phyloP scores from a whole-genome alignment of 1,140 invertebrate species.

The Caenorhabditis tropicalis region DNA sequence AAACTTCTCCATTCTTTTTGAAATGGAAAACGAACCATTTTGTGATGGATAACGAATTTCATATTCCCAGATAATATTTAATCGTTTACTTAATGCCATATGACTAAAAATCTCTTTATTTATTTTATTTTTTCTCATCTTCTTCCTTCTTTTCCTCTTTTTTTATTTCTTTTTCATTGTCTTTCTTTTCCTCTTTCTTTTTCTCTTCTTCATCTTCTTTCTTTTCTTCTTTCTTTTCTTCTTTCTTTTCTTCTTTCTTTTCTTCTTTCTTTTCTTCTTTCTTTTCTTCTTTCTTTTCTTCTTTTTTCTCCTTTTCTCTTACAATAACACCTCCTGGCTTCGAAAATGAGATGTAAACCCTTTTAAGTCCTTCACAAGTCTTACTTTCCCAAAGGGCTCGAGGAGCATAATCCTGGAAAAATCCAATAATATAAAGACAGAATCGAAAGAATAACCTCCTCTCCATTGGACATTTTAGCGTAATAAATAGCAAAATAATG shows the following conservation, averaged over 20 bases:
- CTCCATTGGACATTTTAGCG: conserved; percentile 48
- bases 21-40: too few species aligned
- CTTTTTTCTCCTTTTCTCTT: conserved; percentile 53
- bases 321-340: neutral
- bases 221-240: neutral
- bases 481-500: conserved; percentile 63
- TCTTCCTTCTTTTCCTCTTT: too few species aligned
- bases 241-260: neutral
- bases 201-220: neutral
- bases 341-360: neutral
- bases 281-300: neutral
- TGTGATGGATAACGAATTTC: too few species aligned
- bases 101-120: neutral
- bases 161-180: neutral
- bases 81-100: too few species aligned
- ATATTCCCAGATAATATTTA: too few species aligned
- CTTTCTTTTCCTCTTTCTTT: conserved; percentile 5
- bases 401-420: neutral
- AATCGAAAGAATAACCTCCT: neutral
- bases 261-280: conserved; percentile 38
- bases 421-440: neutral
- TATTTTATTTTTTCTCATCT: neutral
- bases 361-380: neutral
- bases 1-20: too few species aligned
- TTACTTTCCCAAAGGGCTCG: neutral